These are phyloP conservation scores for Grallaria varia DNA, from an alignment of 2,113 vertebrate genomes.

Conservation along the genomic window DNA sequence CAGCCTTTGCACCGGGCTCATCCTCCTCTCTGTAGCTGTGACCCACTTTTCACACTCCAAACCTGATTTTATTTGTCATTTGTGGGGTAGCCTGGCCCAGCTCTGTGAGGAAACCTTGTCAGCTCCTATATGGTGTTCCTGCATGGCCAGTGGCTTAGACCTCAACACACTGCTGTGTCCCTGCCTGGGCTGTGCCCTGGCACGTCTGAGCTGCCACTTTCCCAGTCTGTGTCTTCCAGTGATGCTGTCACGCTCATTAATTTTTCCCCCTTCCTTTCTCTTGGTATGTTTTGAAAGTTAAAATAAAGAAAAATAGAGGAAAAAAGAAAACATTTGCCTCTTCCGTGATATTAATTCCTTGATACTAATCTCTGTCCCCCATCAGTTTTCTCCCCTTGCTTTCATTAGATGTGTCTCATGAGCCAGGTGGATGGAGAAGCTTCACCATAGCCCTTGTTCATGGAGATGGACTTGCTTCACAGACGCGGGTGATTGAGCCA, in stretches of 20 bases:
- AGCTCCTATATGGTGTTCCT: constrained; percentile 1
- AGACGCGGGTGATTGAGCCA: not conserved
- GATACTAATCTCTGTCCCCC: not conserved
- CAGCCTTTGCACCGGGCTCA: fast-evolving
- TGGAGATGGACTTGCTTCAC: not conserved
- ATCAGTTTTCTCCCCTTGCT: not conserved
- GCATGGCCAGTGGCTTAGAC: not conserved
- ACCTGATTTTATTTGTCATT: constrained; percentile 45
- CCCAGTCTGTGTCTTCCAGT: not conserved
- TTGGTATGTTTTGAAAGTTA: not conserved
- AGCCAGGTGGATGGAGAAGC: not conserved
- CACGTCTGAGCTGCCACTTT: not conserved
- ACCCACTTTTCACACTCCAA: constrained; percentile 64
- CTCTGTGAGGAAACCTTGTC: not conserved
- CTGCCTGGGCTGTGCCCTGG: not conserved
- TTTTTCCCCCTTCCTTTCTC: not conserved
- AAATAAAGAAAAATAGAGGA: not conserved
- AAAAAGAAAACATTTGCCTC: not conserved
- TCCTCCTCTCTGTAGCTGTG: not conserved
- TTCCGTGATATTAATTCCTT: not conserved
- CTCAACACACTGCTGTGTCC: not conserved
- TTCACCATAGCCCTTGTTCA: not conserved
- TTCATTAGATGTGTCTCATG: not conserved
- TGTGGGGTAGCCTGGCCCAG: not conserved
- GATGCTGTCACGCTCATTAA: not conserved